These are phyloP conservation scores for Ectemnius cavifrons DNA, from an alignment of 2,888 invertebrate species.

Conservation along the genomic window DNA sequence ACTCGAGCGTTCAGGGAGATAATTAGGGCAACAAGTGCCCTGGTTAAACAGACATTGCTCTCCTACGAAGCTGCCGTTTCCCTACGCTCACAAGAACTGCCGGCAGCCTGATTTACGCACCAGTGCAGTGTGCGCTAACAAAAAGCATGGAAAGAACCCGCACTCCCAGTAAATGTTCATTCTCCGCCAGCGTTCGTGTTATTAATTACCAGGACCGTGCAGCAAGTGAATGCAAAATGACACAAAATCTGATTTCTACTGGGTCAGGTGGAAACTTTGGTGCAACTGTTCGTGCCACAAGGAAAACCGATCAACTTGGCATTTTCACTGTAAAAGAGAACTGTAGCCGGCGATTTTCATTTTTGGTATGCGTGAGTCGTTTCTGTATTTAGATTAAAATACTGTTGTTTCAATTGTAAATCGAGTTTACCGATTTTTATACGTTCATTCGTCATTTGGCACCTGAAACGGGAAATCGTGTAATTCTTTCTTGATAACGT, in stretches of 20 bases:
- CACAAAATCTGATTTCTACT: neutral
- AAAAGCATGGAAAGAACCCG: neutral
- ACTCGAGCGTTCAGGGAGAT: constrained; percentile 59
- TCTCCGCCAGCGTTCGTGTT: constrained; percentile 14
- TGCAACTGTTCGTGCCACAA: too few species aligned
- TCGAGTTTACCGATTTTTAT: too few species aligned
- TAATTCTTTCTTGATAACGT: too few species aligned
- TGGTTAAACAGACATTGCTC: constrained; percentile 54
- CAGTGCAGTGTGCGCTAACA: constrained; percentile 19
- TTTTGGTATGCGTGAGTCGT: too few species aligned
- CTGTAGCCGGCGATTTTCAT: too few species aligned
- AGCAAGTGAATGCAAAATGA: constrained; percentile 1
- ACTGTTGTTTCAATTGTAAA: too few species aligned
- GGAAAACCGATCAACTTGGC: too few species aligned
- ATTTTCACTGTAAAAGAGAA: too few species aligned
- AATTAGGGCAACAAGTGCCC: constrained; percentile 55
- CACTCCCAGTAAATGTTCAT: constrained; percentile 20
- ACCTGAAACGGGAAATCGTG: too few species aligned
- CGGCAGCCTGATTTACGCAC: constrained; percentile 1
- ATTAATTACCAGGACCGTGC: neutral
- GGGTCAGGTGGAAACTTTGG: too few species aligned
- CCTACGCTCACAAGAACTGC: neutral
- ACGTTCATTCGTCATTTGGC: too few species aligned
- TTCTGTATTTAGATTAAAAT: too few species aligned
- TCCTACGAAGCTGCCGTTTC: constrained; percentile 8